These are phyloP conservation scores for Rhinopomastus cyanomelas DNA, from an alignment of 2,113 vertebrate genomes.

Conservation along the genomic window DNA sequence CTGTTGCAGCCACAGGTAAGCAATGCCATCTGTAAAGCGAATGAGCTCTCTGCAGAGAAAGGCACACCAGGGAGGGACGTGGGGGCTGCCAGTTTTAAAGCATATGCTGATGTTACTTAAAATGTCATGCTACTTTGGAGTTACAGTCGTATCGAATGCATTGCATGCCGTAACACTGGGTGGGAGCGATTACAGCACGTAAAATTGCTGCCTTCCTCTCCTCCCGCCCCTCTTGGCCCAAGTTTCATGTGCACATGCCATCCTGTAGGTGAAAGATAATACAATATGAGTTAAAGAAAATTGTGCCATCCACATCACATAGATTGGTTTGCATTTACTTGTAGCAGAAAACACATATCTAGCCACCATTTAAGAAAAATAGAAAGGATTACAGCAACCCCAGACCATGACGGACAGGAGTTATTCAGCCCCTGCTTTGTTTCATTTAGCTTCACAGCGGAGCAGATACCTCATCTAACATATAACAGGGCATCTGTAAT, in stretches of 20 bases:
- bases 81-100: not conserved
- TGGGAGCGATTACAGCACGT: not conserved
- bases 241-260: not conserved
- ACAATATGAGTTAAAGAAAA: constrained; percentile 29
- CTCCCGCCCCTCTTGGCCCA: not conserved
- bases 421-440: constrained; percentile 55
- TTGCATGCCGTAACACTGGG: not conserved
- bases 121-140: not conserved
- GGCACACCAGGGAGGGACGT: fast-evolving
- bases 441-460: constrained; percentile 62
- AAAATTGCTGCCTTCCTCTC: not conserved
- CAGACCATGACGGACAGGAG: constrained; percentile 66
- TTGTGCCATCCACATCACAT: not conserved
- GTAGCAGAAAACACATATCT: constrained; percentile 70
- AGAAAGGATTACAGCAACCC: constrained; percentile 63
- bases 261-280: constrained; percentile 32
- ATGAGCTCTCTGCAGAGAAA: not conserved
- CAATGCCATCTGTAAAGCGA: not conserved
- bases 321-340: constrained; percentile 64
- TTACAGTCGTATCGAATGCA: not conserved
- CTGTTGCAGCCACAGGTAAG: not conserved
- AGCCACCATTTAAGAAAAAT: constrained; percentile 46
- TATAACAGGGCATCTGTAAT: constrained; percentile 67
- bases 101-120: not conserved
- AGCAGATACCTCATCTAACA: constrained; percentile 72